Conservation (phyloP, 1,140 invertebrate species). For the Cydia splendana region DNA sequence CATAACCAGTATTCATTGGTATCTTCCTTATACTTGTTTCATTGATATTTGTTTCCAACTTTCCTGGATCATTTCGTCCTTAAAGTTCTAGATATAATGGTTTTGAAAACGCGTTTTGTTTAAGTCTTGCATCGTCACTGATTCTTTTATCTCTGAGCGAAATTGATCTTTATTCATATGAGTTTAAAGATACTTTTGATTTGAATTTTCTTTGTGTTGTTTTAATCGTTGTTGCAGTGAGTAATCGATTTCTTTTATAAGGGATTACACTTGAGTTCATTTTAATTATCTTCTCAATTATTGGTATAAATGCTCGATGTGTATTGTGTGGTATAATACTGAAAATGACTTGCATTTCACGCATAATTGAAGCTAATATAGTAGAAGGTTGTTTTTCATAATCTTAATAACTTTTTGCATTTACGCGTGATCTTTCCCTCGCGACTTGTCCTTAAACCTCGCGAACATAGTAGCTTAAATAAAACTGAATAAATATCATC, state of each 20-base stretch:
- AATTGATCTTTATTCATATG: background rate
- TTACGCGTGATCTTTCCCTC: too few species aligned
- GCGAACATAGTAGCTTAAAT: too few species aligned
- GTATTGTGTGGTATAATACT: slow-evolving; percentile 6
- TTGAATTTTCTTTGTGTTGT: background rate
- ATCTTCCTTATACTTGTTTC: slow-evolving; percentile 5
- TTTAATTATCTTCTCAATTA: slow-evolving; percentile 20
- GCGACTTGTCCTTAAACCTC: too few species aligned
- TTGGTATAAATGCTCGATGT: background rate
- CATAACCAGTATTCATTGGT: background rate
- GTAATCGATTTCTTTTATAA: slow-evolving; percentile 30
- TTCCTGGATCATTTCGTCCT: background rate
- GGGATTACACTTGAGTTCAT: background rate
- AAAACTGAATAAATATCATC: too few species aligned
- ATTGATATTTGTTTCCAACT: background rate
- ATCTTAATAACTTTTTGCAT: too few species aligned
- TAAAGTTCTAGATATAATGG: background rate
- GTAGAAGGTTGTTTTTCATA: background rate
- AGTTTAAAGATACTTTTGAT: background rate
- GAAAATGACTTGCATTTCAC: background rate
- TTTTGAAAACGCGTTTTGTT: background rate
- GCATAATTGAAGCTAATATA: background rate
- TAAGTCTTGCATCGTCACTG: background rate
- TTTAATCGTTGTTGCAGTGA: slow-evolving; percentile 1
- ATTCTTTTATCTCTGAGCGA: background rate